These are phyloP conservation scores for Lepilemur septentrionalis DNA, from an alignment of 2,797 vertebrate species.

Conservation along the genomic window DNA sequence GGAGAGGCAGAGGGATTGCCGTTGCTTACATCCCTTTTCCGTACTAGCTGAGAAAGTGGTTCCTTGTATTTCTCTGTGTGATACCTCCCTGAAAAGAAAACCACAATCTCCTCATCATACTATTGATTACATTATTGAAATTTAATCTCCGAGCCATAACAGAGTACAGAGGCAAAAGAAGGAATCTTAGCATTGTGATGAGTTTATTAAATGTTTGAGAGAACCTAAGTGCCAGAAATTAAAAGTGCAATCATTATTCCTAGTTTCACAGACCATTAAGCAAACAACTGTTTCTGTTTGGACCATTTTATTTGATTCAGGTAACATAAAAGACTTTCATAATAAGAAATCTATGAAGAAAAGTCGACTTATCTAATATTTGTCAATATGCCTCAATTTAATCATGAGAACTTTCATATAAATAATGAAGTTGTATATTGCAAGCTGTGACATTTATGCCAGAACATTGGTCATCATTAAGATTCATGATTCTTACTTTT, in stretches of 20 bases:
- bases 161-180: slow-evolving; percentile 50
- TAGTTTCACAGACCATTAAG: slow-evolving; percentile 75
- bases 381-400: slow-evolving; percentile 59
- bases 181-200: slow-evolving; percentile 59
- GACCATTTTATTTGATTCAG: slow-evolving; percentile 72
- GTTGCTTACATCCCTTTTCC: background rate
- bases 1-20: background rate
- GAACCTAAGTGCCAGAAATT: slow-evolving; percentile 66
- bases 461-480: slow-evolving; percentile 22
- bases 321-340: slow-evolving; percentile 71
- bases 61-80: background rate
- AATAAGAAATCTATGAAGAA: slow-evolving; percentile 72
- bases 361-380: slow-evolving; percentile 62
- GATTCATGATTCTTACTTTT: slow-evolving; percentile 28
- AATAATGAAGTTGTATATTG: slow-evolving; percentile 5
- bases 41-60: background rate
- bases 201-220: slow-evolving; percentile 71
- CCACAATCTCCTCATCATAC: slow-evolving; percentile 45
- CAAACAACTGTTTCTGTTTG: slow-evolving; percentile 75
- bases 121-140: slow-evolving; percentile 71
- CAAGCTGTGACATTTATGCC: slow-evolving; percentile 33
- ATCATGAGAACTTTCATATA: slow-evolving; percentile 38
- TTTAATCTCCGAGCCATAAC: slow-evolving; percentile 56
- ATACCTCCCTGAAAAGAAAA: slow-evolving; percentile 46
- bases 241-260: slow-evolving; percentile 66